These are phyloP conservation scores for Euspilapteryx auroguttella DNA, from an alignment of 2,888 invertebrate species.

Conservation along the genomic window DNA sequence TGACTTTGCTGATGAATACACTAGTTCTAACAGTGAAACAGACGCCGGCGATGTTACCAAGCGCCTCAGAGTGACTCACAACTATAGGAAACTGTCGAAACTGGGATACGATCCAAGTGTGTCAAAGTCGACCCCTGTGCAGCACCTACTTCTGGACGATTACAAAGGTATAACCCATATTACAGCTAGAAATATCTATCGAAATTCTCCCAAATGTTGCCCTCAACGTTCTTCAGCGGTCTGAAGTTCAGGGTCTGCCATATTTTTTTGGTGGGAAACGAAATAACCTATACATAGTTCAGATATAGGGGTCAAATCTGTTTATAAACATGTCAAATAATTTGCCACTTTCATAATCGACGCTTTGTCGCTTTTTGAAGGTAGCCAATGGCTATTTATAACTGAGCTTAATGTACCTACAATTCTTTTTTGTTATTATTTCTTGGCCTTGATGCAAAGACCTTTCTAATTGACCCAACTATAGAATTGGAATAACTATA, in stretches of 20 bases:
- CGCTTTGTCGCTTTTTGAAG: too few species aligned
- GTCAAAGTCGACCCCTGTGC: slow-evolving; percentile 37
- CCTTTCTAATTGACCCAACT: too few species aligned
- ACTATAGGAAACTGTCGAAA: slow-evolving; percentile 47
- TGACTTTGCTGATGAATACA: slow-evolving; percentile 26
- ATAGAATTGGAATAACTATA: too few species aligned
- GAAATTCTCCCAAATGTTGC: slow-evolving; percentile 12
- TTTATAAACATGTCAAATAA: slow-evolving; percentile 53
- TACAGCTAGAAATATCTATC: slow-evolving; percentile 1
- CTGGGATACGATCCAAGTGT: slow-evolving; percentile 48
- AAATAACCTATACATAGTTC: slow-evolving; percentile 52
- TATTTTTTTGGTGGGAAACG: slow-evolving; percentile 48
- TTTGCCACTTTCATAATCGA: too few species aligned
- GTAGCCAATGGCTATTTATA: too few species aligned
- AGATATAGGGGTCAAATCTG: slow-evolving; percentile 42
- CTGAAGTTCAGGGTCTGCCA: too few species aligned
- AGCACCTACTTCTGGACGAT: slow-evolving; percentile 28
- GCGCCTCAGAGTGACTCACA: slow-evolving; percentile 44
- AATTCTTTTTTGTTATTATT: too few species aligned
- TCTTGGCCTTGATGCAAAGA: too few species aligned
- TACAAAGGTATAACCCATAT: slow-evolving; percentile 33
- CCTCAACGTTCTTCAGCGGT: too few species aligned
- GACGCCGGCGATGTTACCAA: slow-evolving; percentile 43
- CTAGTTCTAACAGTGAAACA: slow-evolving; percentile 24
- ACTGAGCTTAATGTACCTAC: too few species aligned